Evolutionary conservation across 2,113 vertebrate species (phyloP).

Genomic region (Todiramphus chloris): DNA sequence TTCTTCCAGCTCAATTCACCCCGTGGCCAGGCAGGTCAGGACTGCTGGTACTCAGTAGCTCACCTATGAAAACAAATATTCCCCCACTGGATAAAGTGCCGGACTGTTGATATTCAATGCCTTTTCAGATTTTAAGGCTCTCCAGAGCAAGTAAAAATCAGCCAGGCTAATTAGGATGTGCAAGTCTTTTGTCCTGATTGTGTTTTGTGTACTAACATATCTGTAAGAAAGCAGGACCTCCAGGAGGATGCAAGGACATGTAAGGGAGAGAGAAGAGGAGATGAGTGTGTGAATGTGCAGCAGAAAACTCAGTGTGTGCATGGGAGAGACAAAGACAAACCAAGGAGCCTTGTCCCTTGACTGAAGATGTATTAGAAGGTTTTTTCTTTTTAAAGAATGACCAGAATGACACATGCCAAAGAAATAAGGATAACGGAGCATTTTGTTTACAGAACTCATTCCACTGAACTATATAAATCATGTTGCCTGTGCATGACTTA

Average conservation of each 20-base stretch:
- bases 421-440: neutral
- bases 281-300: neutral
- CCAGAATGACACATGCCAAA: neutral
- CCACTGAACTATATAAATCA: neutral
- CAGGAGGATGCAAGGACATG: neutral
- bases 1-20: slow-evolving; percentile 64
- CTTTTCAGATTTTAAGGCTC: slow-evolving; percentile 52
- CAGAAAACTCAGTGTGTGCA: neutral
- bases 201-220: neutral
- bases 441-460: neutral
- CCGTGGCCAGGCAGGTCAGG: slow-evolving; percentile 39
- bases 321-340: neutral
- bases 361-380: neutral
- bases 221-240: neutral
- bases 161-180: neutral
- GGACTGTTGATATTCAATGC: slow-evolving; percentile 50
- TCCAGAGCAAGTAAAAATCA: neutral
- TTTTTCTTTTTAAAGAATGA: neutral
- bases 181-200: neutral
- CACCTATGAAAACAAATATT: slow-evolving; percentile 72
- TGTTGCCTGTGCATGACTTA: neutral
- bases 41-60: slow-evolving; percentile 55
- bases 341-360: neutral
- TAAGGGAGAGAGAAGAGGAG: neutral
- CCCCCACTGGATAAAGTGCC: slow-evolving; percentile 54